Evolutionary conservation across 2,888 invertebrate species (phyloP).

Genomic region (Cryptocheilus praepositus): DNA sequence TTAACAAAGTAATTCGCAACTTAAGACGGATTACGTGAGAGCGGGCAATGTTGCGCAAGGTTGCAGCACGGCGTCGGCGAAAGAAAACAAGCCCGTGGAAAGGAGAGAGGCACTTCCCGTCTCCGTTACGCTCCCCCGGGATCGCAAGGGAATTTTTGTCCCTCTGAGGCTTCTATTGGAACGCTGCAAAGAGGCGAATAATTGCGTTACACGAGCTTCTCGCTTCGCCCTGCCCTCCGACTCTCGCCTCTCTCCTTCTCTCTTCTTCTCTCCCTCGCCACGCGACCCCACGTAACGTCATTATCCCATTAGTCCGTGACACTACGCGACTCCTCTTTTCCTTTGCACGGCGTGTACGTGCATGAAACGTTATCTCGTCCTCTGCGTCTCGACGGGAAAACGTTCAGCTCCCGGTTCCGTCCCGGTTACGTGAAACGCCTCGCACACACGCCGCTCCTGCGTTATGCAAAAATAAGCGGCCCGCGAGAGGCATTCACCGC

Average conservation of each 20-base stretch:
- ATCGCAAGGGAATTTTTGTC: constrained; percentile 33
- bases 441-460: no score
- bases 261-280: constrained; percentile 34
- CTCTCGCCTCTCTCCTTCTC: constrained; percentile 14
- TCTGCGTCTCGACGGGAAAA: no score
- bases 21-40: no score
- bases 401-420: no score
- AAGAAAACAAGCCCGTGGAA: no score
- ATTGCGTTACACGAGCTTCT: constrained; percentile 54
- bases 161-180: constrained; percentile 36
- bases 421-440: no score
- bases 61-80: no score
- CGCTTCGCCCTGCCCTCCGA: constrained; percentile 15
- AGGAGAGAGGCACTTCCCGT: background rate
- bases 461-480: no score
- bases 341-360: background rate
- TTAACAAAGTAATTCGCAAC: no score
- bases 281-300: constrained; percentile 59
- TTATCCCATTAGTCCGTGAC: constrained; percentile 57
- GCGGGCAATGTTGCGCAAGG: no score
- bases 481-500: no score
- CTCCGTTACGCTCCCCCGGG: background rate
- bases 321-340: constrained; percentile 1
- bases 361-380: no score
- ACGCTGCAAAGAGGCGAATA: constrained; percentile 48